Evolutionary conservation across 1,140 invertebrate species (phyloP).

Genomic region (Pseudomyrmex flavicornis): DNA sequence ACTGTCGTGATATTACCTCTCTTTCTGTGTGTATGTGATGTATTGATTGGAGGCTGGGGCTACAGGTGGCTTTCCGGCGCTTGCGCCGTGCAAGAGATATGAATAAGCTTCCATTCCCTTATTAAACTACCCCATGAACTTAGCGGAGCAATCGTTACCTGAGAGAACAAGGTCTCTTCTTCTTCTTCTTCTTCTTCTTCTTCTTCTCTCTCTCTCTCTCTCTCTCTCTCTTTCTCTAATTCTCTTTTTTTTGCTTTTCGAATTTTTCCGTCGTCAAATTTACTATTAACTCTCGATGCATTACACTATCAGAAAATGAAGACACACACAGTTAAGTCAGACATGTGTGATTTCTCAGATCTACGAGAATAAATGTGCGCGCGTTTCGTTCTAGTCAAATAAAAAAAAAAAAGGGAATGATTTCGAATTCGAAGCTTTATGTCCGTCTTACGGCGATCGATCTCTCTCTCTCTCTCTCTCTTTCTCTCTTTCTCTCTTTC

Average conservation of each 20-base stretch:
- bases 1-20: constrained; percentile 17
- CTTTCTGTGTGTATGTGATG: constrained; percentile 63
- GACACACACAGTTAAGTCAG: too few species aligned
- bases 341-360: constrained; percentile 4
- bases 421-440: too few species aligned
- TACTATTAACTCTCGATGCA: neutral
- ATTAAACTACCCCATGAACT: constrained; percentile 73
- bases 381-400: too few species aligned
- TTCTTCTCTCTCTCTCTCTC: too few species aligned
- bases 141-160: constrained; percentile 65
- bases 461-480: too few species aligned
- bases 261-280: constrained; percentile 9
- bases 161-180: constrained; percentile 11
- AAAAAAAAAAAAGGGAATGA: too few species aligned
- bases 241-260: neutral
- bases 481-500: neutral
- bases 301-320: neutral
- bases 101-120: constrained; percentile 74
- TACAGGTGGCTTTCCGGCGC: constrained; percentile 77
- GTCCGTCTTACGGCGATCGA: too few species aligned
- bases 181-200: too few species aligned
- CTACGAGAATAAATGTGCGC: neutral
- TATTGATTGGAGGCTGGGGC: constrained; percentile 78
- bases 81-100: constrained; percentile 69
- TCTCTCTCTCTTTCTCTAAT: neutral